Evolutionary conservation across 2,113 vertebrate genomes (phyloP), one percentile per base, ranked within the genome.

Genomic region (Hippocampus zosterae): DNA sequence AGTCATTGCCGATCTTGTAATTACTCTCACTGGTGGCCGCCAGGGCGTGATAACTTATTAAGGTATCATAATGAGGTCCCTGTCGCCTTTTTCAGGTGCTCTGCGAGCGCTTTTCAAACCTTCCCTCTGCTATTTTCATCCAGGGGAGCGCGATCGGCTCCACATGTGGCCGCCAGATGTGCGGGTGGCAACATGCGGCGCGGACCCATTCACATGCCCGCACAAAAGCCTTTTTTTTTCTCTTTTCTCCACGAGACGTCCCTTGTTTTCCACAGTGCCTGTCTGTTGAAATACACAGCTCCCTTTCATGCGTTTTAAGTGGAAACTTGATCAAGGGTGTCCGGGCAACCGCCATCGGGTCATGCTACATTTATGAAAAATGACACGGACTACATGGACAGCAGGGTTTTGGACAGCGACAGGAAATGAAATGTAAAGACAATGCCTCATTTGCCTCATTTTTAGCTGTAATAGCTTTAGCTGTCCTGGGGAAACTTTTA

Each of bases 11-110:
- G 74, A 57, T 79, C 78, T 57, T 84, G 84, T 89, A 89, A 88
- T 88, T 83, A 76, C 78, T 83, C 68, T 73, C 78, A 73, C 65
- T 37, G n/a, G 72, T 18, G 69, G 83, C 68, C 57, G 57, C 81
- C 80, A 84, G 85, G 89, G 83, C 76, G 71, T 23, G 5, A 57
- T 85, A 84, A 87, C 81, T 74, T 88, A 88, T 89, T 88, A 87
- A 76, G 76, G 57, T 80, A 84, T 85, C 86, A 71, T 84, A 84
- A 86, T 85, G 83, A 85, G 82, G 79, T 78, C 83, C 64, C 57
- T 1, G 73, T 65, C 74, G 79, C 71, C 53, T 48, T 84, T 85
- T 27, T 84, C 81, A 83, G 80, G 85, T 80, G 61, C 80, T 80
- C 63, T 40, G 70, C 61, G 66, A 67, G 78, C 67, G 53, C 67